A percentile compares a stretch with the other conserved stretches of the same genome.
phyloP scores from a whole-genome alignment of 1,140 invertebrate species.

The Anastrepha obliqua region DNA sequence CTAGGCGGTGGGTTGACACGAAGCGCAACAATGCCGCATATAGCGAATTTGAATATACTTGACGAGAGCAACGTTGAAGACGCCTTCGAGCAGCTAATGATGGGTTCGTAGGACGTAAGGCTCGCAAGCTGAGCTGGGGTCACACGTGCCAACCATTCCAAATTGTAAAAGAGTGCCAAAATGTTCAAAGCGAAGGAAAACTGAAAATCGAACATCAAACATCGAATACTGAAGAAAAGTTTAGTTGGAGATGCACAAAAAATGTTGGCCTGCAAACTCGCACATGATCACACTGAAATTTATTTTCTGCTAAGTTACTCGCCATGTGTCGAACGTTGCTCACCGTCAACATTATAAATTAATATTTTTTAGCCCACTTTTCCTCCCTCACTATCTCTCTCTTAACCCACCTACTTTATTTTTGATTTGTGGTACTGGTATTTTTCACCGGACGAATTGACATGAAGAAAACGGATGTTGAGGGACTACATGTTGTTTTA shows the following conservation, averaged over 20 bases:
- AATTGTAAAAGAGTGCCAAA: conserved; percentile 28
- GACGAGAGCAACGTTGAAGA: conserved; percentile 84
- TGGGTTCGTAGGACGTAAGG: conserved; percentile 70
- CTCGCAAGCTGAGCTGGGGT: conserved; percentile 5
- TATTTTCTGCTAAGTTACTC: neutral
- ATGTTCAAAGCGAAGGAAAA: neutral
- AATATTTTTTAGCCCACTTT: neutral
- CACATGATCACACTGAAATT: neutral
- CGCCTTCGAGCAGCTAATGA: conserved; percentile 85
- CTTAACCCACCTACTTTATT: neutral
- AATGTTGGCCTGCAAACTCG: neutral
- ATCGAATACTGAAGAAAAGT: neutral
- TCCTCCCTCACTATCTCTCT: neutral
- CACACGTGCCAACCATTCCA: conserved; percentile 52
- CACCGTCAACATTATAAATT: neutral
- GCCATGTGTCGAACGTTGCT: conserved; percentile 24
- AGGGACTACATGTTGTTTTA: conserved; percentile 69
- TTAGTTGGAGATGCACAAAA: neutral
- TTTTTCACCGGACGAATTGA: neutral
- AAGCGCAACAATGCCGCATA: conserved; percentile 85
- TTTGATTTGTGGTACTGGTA: conserved; percentile 5
- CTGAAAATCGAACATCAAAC: neutral
- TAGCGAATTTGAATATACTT: conserved; percentile 79
- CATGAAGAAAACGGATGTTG: conserved; percentile 55
- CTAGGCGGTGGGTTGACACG: conserved; percentile 75